phyloP scores from a whole-genome alignment of 53 echinoderm and acorn worm genomes.

The Apostichopus leukothele region DNA sequence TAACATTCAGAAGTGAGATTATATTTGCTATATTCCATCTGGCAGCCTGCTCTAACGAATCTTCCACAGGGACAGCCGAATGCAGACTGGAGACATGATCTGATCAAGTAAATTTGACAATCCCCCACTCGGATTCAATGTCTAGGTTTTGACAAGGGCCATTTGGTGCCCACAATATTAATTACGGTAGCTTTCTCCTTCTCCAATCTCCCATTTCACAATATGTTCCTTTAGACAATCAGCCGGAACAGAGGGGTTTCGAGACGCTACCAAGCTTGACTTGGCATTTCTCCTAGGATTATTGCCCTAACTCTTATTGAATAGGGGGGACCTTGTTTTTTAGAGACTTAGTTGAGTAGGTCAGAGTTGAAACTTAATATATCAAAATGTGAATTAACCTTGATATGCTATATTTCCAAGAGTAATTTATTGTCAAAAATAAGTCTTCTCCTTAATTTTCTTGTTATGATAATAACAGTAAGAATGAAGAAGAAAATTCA shows the following conservation, averaged over 20 bases:
- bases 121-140: constrained; percentile 43
- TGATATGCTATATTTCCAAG: not conserved
- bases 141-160: constrained; percentile 49
- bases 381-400: not conserved
- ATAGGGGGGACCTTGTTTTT: not conserved
- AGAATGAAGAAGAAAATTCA: too few species aligned
- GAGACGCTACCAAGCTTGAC: constrained; percentile 1
- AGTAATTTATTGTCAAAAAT: not conserved
- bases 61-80: constrained; percentile 19
- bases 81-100: constrained; percentile 45
- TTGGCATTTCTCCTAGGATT: not conserved
- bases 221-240: not conserved
- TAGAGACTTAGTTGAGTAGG: not conserved
- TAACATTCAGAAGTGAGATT: constrained; percentile 22
- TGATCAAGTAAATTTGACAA: constrained; percentile 50
- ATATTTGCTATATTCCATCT: constrained; percentile 50
- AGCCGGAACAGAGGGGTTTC: constrained; percentile 7
- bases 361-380: not conserved
- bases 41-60: constrained; percentile 27
- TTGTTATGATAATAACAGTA: too few species aligned
- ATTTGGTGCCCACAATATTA: constrained; percentile 50
- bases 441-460: too few species aligned
- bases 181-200: constrained; percentile 15
- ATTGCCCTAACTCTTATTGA: not conserved
- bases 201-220: not conserved